Evolutionary conservation across 30 jellyfish, hydroid and myxozoan species (phyloP), one percentile per base, ranked within the genome.

Genomic region (Nemopilema nomurai): DNA sequence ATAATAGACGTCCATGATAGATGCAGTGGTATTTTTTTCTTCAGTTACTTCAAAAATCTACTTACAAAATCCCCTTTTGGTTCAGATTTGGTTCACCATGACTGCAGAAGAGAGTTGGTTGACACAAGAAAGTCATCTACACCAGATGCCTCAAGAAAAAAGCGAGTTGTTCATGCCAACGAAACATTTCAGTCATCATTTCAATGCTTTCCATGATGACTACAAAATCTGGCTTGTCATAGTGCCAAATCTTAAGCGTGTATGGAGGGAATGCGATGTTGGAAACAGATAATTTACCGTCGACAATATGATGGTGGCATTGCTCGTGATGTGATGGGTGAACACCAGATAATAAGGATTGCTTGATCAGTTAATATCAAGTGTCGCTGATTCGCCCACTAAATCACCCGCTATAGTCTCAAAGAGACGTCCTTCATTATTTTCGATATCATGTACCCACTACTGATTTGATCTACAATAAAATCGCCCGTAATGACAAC

Each of bases 191-290:
- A 82, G 68, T 82, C 30, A 57, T 27, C 81, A 80, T 67, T 71
- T 82, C 84, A 82, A 82, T 82, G 63, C 76, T 27, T 68, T 82
- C 50, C 51, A 32, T 71, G 76, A 82, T 82, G 57, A 67, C 91
- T 67, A 29, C 28, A 51, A 24, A 33, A 33, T 82, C 69, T 67
- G 84, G 77, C 20, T 49, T 31, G 84, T 82, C 91, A 82, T 68
- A 82, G 29, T 1, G 49, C 84, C 91, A 82, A 33, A 67, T 28
- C 51, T 76, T 76, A 62, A 79, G 87, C 18, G n/a, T 52, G 50
- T 76, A 76, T 7, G 87, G 87, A 31, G 87, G 87, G 49, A 27
- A 27, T 8, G 57, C 6, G 9, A 41, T 3, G 13, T 6, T 13
- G 9, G 9, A 3, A 3, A 41, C 57, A 41, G 6, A 3, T 41